Evolutionary conservation across 2,888 invertebrate genomes (phyloP).

Genomic region (Nomada fabriciana): DNA sequence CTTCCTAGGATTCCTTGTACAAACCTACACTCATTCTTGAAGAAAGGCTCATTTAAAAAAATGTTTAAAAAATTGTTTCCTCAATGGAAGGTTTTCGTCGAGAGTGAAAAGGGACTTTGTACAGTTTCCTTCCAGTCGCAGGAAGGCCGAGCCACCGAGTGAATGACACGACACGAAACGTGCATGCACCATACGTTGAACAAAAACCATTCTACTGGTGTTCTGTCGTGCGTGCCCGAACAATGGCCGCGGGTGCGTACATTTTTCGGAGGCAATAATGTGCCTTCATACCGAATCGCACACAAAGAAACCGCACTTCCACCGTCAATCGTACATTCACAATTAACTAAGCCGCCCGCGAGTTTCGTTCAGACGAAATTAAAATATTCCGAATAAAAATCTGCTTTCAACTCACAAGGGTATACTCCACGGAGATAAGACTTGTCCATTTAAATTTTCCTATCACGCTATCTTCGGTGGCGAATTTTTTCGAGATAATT

Average conservation of each 20-base stretch:
- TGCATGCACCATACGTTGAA: slow-evolving; percentile 71
- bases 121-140: neutral
- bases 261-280: slow-evolving; percentile 65
- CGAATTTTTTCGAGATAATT: neutral
- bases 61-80: neutral
- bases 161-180: slow-evolving; percentile 43
- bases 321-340: too few species aligned
- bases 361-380: too few species aligned
- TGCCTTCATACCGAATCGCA: slow-evolving; percentile 66
- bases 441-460: neutral
- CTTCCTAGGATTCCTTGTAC: too few species aligned
- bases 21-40: neutral
- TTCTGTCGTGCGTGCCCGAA: slow-evolving; percentile 47
- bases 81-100: neutral
- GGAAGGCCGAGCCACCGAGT: slow-evolving; percentile 38
- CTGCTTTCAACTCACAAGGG: too few species aligned
- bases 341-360: too few species aligned
- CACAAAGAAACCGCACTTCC: neutral
- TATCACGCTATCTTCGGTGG: too few species aligned
- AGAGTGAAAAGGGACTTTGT: slow-evolving; percentile 30
- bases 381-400: too few species aligned
- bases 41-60: neutral
- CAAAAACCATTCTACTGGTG: slow-evolving; percentile 75
- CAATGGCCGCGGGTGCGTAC: slow-evolving; percentile 68
- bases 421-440: too few species aligned